Evolutionary conservation across 2,888 invertebrate genomes (phyloP).

Genomic region (Phalangium opilio): DNA sequence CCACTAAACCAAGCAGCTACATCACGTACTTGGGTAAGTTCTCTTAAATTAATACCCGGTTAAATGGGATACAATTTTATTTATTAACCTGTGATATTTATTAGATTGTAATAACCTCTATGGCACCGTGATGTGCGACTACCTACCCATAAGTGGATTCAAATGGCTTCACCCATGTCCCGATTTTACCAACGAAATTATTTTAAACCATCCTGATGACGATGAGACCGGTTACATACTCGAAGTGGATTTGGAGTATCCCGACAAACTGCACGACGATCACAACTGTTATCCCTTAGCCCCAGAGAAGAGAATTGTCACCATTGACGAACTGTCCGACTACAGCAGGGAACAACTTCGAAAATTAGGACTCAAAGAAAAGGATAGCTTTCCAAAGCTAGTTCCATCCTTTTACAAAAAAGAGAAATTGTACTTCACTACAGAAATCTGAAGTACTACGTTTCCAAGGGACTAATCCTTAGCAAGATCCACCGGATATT

Average conservation of each 20-base stretch:
- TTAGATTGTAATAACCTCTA: conserved; percentile 8
- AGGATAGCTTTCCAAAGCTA: conserved; percentile 11
- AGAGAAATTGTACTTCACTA: conserved; percentile 21
- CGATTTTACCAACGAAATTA: too few relatives aligned
- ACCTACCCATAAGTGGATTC: conserved; percentile 3
- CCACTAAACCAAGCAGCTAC: not conserved
- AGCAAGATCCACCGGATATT: conserved; percentile 24
- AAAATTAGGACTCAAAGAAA: too few relatives aligned
- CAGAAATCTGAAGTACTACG: conserved; percentile 18
- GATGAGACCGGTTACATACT: conserved; percentile 9
- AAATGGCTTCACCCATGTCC: conserved; percentile 1
- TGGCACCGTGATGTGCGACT: conserved; percentile 4
- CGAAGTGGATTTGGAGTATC: conserved; percentile 14
- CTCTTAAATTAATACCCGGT: too few relatives aligned
- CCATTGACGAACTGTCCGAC: not conserved
- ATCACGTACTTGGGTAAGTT: conserved; percentile 5
- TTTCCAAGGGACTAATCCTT: conserved; percentile 18
- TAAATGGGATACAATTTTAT: too few relatives aligned
- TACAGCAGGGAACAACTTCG: not conserved
- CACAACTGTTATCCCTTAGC: conserved; percentile 10
- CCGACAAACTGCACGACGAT: conserved; percentile 5
- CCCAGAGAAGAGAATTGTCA: conserved; percentile 3
- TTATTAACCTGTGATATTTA: too few relatives aligned
- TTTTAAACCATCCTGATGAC: too few relatives aligned
- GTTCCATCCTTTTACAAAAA: conserved; percentile 21